phyloP scores from a whole-genome alignment of 2,113 vertebrate species.

The Heptranchias perlo region DNA sequence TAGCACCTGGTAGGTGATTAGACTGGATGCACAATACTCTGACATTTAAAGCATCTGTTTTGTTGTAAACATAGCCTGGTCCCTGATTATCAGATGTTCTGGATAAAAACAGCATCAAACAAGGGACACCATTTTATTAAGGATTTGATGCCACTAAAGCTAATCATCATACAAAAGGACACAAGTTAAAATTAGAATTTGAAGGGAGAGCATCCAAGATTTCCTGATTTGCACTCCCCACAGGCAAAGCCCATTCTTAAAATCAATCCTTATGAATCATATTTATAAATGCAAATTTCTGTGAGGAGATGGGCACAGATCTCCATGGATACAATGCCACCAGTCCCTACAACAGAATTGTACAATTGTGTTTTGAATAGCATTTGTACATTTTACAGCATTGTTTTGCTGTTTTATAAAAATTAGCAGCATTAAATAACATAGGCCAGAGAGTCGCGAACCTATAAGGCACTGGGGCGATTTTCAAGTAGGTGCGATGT shows the following conservation, averaged over 20 bases:
- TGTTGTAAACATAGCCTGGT: not conserved
- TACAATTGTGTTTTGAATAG: not conserved
- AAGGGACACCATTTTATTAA: not conserved
- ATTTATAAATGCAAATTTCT: not conserved
- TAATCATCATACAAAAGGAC: not conserved
- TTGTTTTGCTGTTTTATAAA: not conserved
- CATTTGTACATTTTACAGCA: not conserved
- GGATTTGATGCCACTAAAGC: not conserved
- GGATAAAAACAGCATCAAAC: slow-evolving; percentile 2
- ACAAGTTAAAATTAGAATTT: slow-evolving; percentile 4
- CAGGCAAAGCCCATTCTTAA: not conserved
- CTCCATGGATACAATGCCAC: not conserved
- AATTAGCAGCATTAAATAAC: not conserved
- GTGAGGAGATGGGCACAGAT: not conserved
- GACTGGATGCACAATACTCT: slow-evolving; percentile 17
- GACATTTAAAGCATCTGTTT: not conserved
- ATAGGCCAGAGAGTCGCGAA: not conserved
- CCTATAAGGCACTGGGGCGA: not conserved
- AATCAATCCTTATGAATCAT: not conserved
- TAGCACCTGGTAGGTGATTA: not conserved
- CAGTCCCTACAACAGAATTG: not conserved
- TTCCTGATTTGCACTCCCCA: not conserved
- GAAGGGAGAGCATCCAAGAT: not conserved
- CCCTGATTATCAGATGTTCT: slow-evolving; percentile 2
- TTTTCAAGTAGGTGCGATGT: not conserved